A percentile compares a stretch with the other conserved stretches of the same genome.
phyloP scores from a whole-genome alignment of 1,140 invertebrate species.

The Sycophaga agraensis region DNA sequence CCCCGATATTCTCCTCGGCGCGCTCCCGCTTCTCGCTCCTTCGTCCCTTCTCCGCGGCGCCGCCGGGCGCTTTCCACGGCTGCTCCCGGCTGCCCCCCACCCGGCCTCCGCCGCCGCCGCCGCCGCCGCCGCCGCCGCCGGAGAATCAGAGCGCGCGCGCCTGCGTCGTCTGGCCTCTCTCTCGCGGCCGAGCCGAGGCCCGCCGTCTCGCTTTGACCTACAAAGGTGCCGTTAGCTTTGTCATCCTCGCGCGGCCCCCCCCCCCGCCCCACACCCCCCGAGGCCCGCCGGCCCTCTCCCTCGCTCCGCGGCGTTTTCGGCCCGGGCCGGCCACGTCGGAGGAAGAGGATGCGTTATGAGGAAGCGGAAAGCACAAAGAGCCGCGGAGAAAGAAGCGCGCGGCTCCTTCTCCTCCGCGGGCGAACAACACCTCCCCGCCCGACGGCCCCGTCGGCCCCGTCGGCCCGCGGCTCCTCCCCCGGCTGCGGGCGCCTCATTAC shows the following conservation, averaged over 20 bases:
- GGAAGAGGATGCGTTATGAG: no score
- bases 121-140: conserved; percentile 26
- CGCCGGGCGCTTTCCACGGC: conserved; percentile 38
- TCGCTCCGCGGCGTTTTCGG: no score
- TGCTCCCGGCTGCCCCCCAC: no score
- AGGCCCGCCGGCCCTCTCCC: neutral
- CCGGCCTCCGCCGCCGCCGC: conserved; percentile 26
- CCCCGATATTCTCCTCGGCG: conserved; percentile 53
- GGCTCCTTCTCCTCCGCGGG: no score
- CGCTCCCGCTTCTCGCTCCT: conserved; percentile 32
- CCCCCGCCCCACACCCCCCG: neutral
- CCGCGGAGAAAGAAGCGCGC: no score
- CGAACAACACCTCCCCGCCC: no score
- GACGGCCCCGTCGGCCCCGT: no score
- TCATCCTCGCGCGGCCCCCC: conserved; percentile 22
- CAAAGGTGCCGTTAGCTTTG: conserved; percentile 29
- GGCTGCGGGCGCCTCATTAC: no score
- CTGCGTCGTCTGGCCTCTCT: conserved; percentile 8
- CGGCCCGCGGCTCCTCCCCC: no score
- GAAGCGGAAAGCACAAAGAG: no score
- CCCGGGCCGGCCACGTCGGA: no score
- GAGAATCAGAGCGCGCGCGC: conserved; percentile 23
- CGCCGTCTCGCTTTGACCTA: conserved; percentile 25
- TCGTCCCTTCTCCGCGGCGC: conserved; percentile 34
- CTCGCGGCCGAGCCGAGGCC: neutral